Conservation (phyloP, 2,113 vertebrate genomes). For the Procapra przewalskii region DNA sequence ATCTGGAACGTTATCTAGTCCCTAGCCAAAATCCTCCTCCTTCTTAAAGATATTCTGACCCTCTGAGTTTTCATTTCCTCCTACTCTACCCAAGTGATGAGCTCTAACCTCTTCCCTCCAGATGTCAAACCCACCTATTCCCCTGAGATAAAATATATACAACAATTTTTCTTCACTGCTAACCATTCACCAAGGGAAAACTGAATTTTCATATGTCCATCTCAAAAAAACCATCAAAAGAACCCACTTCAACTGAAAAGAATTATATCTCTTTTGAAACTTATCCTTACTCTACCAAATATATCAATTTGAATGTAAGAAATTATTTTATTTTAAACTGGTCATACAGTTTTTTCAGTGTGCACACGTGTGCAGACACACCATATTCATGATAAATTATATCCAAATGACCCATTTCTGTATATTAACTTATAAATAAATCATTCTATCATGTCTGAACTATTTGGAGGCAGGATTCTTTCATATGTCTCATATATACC, state of each 20-base stretch:
- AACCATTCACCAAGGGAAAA: constrained; percentile 32
- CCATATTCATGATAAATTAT: background rate
- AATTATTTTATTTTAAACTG: background rate
- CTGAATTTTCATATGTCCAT: constrained; percentile 18
- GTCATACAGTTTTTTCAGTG: background rate
- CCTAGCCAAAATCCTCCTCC: constrained; percentile 54
- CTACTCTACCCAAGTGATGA: constrained; percentile 16
- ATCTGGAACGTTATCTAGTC: constrained; percentile 46
- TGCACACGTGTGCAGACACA: background rate
- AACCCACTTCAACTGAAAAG: background rate
- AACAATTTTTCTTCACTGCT: background rate
- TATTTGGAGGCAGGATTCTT: background rate
- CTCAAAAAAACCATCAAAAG: background rate
- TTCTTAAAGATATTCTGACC: constrained; percentile 57
- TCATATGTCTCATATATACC: background rate
- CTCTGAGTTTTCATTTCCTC: constrained; percentile 63
- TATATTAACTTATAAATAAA: background rate
- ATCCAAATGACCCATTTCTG: background rate
- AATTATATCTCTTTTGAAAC: background rate
- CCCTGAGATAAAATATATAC: background rate
- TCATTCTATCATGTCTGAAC: background rate
- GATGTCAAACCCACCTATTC: constrained; percentile 46
- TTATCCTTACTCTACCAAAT: background rate
- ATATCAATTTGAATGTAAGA: background rate
- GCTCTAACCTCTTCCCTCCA: constrained; percentile 7